Conservation (phyloP, 2,888 invertebrate species). For the Scelioninae gen. 2 region DNA sequence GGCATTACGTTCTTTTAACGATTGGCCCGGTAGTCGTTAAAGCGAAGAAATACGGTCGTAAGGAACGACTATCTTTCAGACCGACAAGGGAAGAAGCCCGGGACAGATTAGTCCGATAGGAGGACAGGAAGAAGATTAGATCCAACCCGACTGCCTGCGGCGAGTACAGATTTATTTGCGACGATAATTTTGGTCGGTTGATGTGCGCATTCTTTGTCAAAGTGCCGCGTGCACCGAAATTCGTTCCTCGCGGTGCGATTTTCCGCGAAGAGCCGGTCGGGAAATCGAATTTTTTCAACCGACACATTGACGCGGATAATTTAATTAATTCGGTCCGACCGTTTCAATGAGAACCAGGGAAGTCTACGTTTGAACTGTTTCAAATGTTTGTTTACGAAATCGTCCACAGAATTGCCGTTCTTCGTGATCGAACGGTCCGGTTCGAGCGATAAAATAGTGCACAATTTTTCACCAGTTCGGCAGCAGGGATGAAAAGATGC, state of each 20-base stretch:
- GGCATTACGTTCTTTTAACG: slow-evolving; percentile 63
- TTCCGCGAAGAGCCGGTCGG: slow-evolving; percentile 16
- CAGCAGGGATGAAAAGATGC: too few relatives aligned
- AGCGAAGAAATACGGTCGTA: slow-evolving; percentile 61
- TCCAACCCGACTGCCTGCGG: slow-evolving; percentile 52
- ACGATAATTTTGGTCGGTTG: slow-evolving; percentile 49
- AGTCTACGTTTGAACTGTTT: too few relatives aligned
- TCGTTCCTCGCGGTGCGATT: slow-evolving; percentile 29
- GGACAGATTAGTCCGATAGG: slow-evolving; percentile 59
- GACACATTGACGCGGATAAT: too few relatives aligned
- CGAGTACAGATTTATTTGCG: slow-evolving; percentile 57
- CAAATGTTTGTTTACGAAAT: too few relatives aligned
- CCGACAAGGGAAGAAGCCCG: slow-evolving; percentile 47
- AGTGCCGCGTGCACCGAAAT: slow-evolving; percentile 44
- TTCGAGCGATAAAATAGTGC: too few relatives aligned
- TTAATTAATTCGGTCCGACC: too few relatives aligned
- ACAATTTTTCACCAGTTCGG: too few relatives aligned
- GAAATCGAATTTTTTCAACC: slow-evolving; percentile 29
- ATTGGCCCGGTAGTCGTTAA: slow-evolving; percentile 61
- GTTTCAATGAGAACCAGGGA: too few relatives aligned
- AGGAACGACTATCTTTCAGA: slow-evolving; percentile 47
- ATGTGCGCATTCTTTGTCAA: slow-evolving; percentile 53
- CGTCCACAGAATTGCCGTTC: too few relatives aligned
- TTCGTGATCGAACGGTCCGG: too few relatives aligned
- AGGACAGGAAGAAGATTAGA: slow-evolving; percentile 58